Evolutionary conservation across 2,797 vertebrate genomes (phyloP), one percentile per base, ranked within the genome.

Genomic region (Galaxias olidus): DNA sequence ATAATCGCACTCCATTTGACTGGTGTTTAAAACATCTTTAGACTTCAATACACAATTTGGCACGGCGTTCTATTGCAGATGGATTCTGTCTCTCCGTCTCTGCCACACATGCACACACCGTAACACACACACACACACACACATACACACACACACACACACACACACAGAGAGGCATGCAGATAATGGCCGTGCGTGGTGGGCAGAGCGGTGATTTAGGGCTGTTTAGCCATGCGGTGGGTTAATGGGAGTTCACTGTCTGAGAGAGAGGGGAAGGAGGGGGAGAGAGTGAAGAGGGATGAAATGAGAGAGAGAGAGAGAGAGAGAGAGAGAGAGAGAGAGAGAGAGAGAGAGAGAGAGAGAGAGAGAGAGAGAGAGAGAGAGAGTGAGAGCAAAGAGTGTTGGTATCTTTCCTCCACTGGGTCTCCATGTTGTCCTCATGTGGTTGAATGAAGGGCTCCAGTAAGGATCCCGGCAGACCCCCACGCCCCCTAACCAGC

Each of bases 91-190:
- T 17, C 40, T 45, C 56, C 18, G 30, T 67, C 44, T 65, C 57
- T 62, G 8, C 57, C 44, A 15, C 40, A 45, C 50, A 10, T 19
- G 58, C 53, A 48, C 41, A 53, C 47, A 70, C 51, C n/a, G n/a
- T n/a, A n/a, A 65, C 70, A 68, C 63, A 72, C 50, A 69, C 56
- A 49, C 59, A 20, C 59, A 60, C 52, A 68, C 46, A 42, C 70
- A 50, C 40, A 65, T 56, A 40, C 62, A 70, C 62, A 43, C 47
- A 47, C 61, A 57, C 44, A 18, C 51, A 61, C 52, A 61, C 50
- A 48, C 63, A 48, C 61, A 66, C 47, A 19, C 49, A 40, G 18
- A 8, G 14, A 2, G 10, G 49, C n/a, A 17, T 53, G 19, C 4
- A 53, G 51, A 20, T 53, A 53, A 53, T 53, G 51, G 20, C 17